Evolutionary conservation across 2,888 invertebrate genomes (phyloP), one percentile per base, ranked within the genome.

Genomic region (Actias luna): DNA sequence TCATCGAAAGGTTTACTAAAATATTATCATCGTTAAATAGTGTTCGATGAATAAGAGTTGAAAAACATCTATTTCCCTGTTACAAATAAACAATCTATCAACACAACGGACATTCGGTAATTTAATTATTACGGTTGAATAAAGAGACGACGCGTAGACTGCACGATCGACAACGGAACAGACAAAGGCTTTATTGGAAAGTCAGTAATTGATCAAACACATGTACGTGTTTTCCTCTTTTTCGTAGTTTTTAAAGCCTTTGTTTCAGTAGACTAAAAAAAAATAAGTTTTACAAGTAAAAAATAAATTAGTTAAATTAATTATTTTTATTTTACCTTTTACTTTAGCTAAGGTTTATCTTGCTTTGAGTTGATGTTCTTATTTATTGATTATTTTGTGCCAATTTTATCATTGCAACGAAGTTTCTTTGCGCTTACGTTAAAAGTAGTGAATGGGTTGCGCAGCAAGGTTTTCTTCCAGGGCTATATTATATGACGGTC

Each of bases 151-250:
- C 55, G n/a, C 29, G 4, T 29, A n/a, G 55, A 7, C 55, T 55
- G 14, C 27, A 55, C 55, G 29, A 55, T 55, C 55, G 55, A 55
- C 55, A 55, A 29, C 29, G 29, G 16, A 29, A 55, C 29, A 55
- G n/a, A 55, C 55, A 29, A 29, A 29, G 55, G 55, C 8, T 29
- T 55, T 55, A 55, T 18, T 55, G 55, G 18, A 55, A 55, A 27
- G 27, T n/a, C 16, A 55, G 29, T 55, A 27, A 55, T 29, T 55
- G 27, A 7, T 55, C 29, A 29, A 55, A 27, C 29, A 55, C 55
- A 29, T 27, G 55, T 29, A 29, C 27, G 29, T 29, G 29, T 10
- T 39, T 46, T 10, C 27, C 55, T 42, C 42, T 42, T 16, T 29
- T 29, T 29, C 55, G n/a, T 29, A 7, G 29, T 55, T 29, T 29